Base-by-base conservation (phyloP, 2,797 vertebrate species). In the Borostomias antarcticus region DNA sequence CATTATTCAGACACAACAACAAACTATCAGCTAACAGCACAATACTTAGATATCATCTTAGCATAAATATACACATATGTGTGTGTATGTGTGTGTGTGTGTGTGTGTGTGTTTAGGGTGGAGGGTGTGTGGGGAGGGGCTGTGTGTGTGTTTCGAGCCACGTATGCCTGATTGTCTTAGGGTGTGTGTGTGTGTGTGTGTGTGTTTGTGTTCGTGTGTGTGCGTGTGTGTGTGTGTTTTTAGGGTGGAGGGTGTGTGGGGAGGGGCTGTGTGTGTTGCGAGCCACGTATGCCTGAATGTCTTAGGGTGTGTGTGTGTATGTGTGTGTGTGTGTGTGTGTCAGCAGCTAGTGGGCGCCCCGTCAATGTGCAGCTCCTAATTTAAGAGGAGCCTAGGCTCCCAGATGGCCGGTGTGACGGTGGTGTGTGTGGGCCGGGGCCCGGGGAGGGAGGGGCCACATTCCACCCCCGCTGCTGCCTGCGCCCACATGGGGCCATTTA, bases 361-460 rank as follows among this genome's bases (percentile, higher is more conserved):
- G n/a, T n/a, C n/a, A n/a, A n/a, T n/a, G n/a, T n/a, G 23, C 17
- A 5, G 73, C 72, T 61, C 69, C 73, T 75, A 74, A 82, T 81
- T 79, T 84, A 74, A 76, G 73, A 56, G 64, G 70, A 69, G 58
- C 62, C 45, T n/a, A n/a, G n/a, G n/a, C n/a, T n/a, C n/a, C n/a
- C n/a, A n/a, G n/a, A n/a, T n/a, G n/a, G n/a, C n/a, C n/a, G 53
- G 62, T 43, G 51, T 35, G 21, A 40, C 56, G 63, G 58, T 56
- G 68, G 70, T 70, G 68, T 62, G 69, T 65, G 58, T 45, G 58
- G 37, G 29, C 26, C 43, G 57, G 5, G 19, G 64, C 64, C 72
- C n/a, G n/a, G n/a, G 57, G 67, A 84, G 68, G 56, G 72, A 70
- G 51, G 61, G 72, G 72, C 76, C 68, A 64, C 80, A 88, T 87